Evolutionary conservation across 92 coral and sea anemone genomes (phyloP), one percentile per base, ranked within the genome.

Genomic region (Pocillopora meandrina): DNA sequence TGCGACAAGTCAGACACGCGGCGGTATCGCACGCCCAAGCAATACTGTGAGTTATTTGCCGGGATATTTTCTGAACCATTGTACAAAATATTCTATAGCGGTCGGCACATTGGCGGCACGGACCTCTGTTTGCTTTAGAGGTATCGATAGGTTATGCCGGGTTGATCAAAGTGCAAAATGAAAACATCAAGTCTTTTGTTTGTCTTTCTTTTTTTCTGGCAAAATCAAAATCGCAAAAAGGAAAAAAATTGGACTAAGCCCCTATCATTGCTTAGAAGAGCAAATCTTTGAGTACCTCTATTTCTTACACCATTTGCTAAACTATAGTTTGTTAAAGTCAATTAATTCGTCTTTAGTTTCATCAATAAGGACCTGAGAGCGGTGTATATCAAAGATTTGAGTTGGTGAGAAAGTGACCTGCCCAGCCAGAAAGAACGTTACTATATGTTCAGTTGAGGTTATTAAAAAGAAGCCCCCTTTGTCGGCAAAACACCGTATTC

Each of bases 41-140:
- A 73, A 74, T 73, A 83, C 80, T 73, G 65, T 15, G 47, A 65
- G 78, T 65, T 83, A 83, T 74, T 83, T 83, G 72, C 80, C 74
- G 86, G 80, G 74, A 73, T 73, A 83, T 74, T 61, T 83, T 83
- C 80, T 64, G 86, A 74, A 63, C 86, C 80, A 83, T 83, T 73
- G 86, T 73, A 74, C 80, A 74, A 83, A 61, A 62, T 74, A 73
- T 73, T 73, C 79, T 74, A 62, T 83, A 74, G 80, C 79, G 86
- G 86, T 83, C 86, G 86, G 86, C 86, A 83, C 57, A 83, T 83
- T 73, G 80, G 86, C 86, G 86, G 86, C 86, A 74, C 74, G 79
- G 80, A 73, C 19, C 74, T 52, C 63, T 83, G 73, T 83, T 83
- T 73, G 80, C 74, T 74, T 83, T 83, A 31, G 86, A 83, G 62